Base-by-base conservation (phyloP, 1,140 invertebrate species). In the Cydia fagiglandana region DNA sequence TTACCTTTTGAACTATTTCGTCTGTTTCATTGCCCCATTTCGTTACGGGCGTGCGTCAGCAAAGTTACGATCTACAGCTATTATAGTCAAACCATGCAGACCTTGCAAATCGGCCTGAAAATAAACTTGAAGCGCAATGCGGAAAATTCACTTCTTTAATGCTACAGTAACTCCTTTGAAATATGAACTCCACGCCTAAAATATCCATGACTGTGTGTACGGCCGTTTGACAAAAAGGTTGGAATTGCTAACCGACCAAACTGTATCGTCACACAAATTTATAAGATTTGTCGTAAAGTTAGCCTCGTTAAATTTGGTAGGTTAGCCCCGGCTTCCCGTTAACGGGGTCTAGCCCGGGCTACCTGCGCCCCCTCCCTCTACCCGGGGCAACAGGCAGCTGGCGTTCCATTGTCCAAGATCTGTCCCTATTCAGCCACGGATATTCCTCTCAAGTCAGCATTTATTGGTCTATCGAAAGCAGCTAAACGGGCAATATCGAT, bases 321-420 rank as follows among this genome's bases (percentile, higher is more conserved):
- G 56, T 7, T 61, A 61, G 56, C 20, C 17, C 56, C 56, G 56
- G 56, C 17, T 24, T 61, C n/a, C 50, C 50, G 50, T 53, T 53
- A 53, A 53, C 50, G 50, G 50, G 15, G 15, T 53, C 30, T 30
- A 17, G 15, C 34, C 66, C 66, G 66, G 66, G 15, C 34, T 70
- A 38, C 66, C 30, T 38, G 66, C 38, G 0, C 2, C 66, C 66
- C 66, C 13, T 41, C 30, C 15, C 66, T 4, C 64, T 13, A 7
- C 5, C 66, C 66, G 4, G 66, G 30, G 30, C 66, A 41, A 70
- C 66, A 70, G 66, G 66, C 66, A 70, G 66, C 66, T 70, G 66
- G 66, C 66, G 30, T 61, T 0, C 17, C 56, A 53, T 53, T 53
- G 50, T 53, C 50, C n/a, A 17, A 53, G 50, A 53, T 53, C 3